phyloP scores from a whole-genome alignment of 2,797 vertebrate species.

The Crocidura indochinensis region DNA sequence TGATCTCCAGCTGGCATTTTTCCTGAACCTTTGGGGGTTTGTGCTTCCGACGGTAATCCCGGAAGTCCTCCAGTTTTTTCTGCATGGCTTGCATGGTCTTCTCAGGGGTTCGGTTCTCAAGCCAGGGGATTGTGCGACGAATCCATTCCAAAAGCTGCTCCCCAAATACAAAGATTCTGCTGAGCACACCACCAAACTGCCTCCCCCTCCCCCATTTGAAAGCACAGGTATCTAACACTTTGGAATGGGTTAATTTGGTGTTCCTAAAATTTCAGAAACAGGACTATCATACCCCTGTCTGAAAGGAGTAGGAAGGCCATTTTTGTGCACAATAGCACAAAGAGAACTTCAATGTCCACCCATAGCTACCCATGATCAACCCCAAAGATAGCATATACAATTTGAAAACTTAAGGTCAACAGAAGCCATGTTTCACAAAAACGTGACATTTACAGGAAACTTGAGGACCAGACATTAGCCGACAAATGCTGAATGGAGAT shows the following conservation, averaged over 20 bases:
- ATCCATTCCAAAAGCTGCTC: slow-evolving; percentile 98
- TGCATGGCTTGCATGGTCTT: slow-evolving; percentile 98
- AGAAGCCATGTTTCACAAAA: slow-evolving; percentile 72
- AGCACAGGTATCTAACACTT: not conserved
- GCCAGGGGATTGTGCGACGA: slow-evolving; percentile 97
- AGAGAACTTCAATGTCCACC: not conserved
- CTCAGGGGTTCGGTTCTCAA: slow-evolving; percentile 97
- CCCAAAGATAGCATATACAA: slow-evolving; percentile 19
- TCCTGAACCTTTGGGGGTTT: slow-evolving; percentile 98
- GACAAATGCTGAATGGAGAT: slow-evolving; percentile 79
- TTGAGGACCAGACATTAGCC: slow-evolving; percentile 80
- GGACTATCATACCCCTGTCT: not conserved
- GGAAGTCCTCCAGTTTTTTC: slow-evolving; percentile 97
- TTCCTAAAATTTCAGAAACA: slow-evolving; percentile 7
- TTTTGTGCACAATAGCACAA: not conserved
- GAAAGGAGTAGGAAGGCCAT: not conserved
- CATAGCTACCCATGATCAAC: not conserved
- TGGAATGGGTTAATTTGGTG: not conserved
- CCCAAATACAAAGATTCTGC: slow-evolving; percentile 42
- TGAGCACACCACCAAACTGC: slow-evolving; percentile 15
- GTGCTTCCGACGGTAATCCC: slow-evolving; percentile 98
- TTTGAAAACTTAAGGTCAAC: slow-evolving; percentile 60
- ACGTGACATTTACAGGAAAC: slow-evolving; percentile 78
- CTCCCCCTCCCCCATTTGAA: not conserved
- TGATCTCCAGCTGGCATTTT: slow-evolving; percentile 99